phyloP scores from a whole-genome alignment of 2,888 invertebrate species.

The Emmelina monodactyla region DNA sequence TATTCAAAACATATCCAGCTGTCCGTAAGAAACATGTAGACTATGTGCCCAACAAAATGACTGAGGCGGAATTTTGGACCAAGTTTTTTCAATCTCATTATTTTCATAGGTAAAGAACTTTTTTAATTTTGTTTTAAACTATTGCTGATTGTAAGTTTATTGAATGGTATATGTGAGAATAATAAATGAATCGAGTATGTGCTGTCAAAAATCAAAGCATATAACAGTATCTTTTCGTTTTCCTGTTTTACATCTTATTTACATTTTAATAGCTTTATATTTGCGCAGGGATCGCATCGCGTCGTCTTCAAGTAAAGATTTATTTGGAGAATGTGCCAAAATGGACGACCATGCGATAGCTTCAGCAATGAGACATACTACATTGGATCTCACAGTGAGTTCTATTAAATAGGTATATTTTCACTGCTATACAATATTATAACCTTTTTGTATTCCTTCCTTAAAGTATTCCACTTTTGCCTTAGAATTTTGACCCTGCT shows the following conservation, averaged over 20 bases:
- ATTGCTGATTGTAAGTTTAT: too few species aligned
- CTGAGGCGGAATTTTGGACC: slow-evolving; percentile 98
- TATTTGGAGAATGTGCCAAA: slow-evolving; percentile 98
- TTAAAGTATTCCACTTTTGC: too few species aligned
- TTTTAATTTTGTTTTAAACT: too few species aligned
- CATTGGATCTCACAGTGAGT: slow-evolving; percentile 59
- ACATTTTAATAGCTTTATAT: background rate
- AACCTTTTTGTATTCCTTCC: too few species aligned
- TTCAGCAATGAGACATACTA: slow-evolving; percentile 79
- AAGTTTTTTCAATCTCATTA: slow-evolving; percentile 99
- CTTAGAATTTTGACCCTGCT: too few species aligned
- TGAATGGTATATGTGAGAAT: too few species aligned
- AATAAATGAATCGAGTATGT: too few species aligned
- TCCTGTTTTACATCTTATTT: background rate
- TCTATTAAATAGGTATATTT: too few species aligned
- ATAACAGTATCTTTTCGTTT: too few species aligned
- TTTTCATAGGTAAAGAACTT: slow-evolving; percentile 76
- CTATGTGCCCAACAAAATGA: slow-evolving; percentile 93
- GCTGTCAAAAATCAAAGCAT: too few species aligned
- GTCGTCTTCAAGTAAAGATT: slow-evolving; percentile 85
- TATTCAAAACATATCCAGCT: slow-evolving; percentile 99
- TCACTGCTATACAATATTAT: too few species aligned
- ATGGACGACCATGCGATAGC: slow-evolving; percentile 90
- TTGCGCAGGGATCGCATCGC: slow-evolving; percentile 78
- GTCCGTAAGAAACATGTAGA: slow-evolving; percentile 96